Conservation (phyloP, 2,888 invertebrate species). For the Lissocephala sabroskyi region DNA sequence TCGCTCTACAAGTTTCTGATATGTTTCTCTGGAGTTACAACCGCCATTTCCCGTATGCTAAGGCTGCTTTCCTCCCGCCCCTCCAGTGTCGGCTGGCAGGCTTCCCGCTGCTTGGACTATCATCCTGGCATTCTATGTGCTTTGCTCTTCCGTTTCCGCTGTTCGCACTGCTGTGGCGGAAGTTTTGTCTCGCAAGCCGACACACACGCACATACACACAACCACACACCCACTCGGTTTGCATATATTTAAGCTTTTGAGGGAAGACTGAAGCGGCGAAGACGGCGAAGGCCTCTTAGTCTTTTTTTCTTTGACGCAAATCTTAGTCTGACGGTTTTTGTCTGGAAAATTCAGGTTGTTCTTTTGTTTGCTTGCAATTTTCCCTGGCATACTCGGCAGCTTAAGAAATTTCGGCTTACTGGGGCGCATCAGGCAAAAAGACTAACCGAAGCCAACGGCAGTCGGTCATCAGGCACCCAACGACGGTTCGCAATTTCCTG, state of each 20-base stretch:
- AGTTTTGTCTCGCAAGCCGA: slow-evolving; percentile 30
- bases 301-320: slow-evolving; percentile 33
- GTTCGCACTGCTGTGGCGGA: slow-evolving; percentile 21
- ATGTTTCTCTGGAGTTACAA: slow-evolving; percentile 41
- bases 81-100: too few species aligned
- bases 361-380: slow-evolving; percentile 44
- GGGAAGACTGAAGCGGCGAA: too few species aligned
- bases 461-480: too few species aligned
- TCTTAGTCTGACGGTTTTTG: slow-evolving; percentile 53
- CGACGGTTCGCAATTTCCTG: too few species aligned
- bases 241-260: too few species aligned
- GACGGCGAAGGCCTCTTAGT: background rate
- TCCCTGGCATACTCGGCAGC: too few species aligned
- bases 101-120: too few species aligned
- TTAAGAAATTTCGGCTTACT: too few species aligned
- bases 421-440: too few species aligned
- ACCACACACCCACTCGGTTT: background rate
- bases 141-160: slow-evolving; percentile 48
- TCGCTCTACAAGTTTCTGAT: slow-evolving; percentile 59
- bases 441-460: too few species aligned
- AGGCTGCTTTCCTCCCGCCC: too few species aligned
- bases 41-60: too few species aligned
- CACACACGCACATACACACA: slow-evolving; percentile 1
- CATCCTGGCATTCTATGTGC: slow-evolving; percentile 23
- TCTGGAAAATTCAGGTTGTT: slow-evolving; percentile 18